These are phyloP conservation scores for Linurgus olivaceus DNA, from an alignment of 2,797 vertebrate genomes.

Conservation along the genomic window DNA sequence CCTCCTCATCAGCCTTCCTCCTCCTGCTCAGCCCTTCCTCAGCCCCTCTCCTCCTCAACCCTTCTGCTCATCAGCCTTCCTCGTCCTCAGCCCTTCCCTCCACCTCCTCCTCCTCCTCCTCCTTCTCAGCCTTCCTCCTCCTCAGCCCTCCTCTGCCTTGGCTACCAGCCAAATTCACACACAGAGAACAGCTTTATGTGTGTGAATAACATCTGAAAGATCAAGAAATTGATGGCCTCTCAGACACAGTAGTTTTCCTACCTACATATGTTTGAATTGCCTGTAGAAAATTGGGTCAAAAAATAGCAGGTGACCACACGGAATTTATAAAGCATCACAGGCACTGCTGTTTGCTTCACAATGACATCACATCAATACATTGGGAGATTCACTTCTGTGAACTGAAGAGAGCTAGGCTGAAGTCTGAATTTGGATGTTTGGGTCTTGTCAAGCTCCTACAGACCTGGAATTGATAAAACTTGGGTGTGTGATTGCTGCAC, in stretches of 20 bases:
- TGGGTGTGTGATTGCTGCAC: not conserved
- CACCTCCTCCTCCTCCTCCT: not conserved
- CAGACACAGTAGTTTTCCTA: accelerated
- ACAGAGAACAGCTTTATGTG: accelerated
- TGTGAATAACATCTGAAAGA: accelerated
- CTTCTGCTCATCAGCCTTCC: not conserved
- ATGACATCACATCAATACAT: not conserved
- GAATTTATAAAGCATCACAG: not conserved
- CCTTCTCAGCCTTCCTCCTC: not conserved
- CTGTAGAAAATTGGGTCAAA: not conserved
- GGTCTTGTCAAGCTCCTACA: not conserved
- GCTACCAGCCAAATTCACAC: accelerated
- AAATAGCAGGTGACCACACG: accelerated
- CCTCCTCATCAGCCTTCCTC: not conserved
- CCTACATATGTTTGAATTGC: accelerated
- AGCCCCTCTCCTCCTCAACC: not conserved
- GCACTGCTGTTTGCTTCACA: accelerated
- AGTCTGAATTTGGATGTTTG: not conserved
- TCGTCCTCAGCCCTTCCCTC: not conserved
- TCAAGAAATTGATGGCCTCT: accelerated
- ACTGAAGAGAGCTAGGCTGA: not conserved
- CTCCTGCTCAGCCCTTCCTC: no score
- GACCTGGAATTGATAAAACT: not conserved
- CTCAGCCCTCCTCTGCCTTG: not conserved
- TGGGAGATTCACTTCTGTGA: not conserved